A percentile compares a stretch with the other conserved stretches of the same genome.
Evolutionary conservation across 1,140 invertebrate species (phyloP).

Genomic region (Aphaenogaster ashmeadi): DNA sequence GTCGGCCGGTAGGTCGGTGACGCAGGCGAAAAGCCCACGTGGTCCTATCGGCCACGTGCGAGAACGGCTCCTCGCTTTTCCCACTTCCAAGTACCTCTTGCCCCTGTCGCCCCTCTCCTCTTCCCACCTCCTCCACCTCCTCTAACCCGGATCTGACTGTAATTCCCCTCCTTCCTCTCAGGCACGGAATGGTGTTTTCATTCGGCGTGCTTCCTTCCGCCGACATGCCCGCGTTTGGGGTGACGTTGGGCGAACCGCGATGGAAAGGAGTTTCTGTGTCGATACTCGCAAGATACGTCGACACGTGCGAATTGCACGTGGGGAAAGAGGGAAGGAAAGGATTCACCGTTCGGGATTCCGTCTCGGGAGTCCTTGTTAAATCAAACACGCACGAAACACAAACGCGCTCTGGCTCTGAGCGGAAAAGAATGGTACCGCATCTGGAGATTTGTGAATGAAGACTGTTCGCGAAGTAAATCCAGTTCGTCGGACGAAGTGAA

Average conservation of each 20-base stretch:
- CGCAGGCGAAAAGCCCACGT: conserved; percentile 80
- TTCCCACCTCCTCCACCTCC: not conserved
- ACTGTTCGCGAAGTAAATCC: not conserved
- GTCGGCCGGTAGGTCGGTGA: conserved; percentile 76
- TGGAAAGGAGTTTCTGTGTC: not conserved
- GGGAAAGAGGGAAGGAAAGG: not conserved
- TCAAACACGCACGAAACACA: not conserved
- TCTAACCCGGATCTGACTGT: not conserved
- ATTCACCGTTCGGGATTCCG: not conserved
- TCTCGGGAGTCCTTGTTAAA: not conserved
- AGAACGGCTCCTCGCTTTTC: conserved; percentile 47
- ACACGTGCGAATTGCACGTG: conserved; percentile 50
- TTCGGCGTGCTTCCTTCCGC: conserved; percentile 19
- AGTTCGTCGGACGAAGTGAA: not conserved
- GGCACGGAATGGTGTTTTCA: conserved; percentile 18
- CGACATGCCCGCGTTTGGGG: not conserved
- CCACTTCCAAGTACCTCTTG: not conserved
- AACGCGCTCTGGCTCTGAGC: not conserved
- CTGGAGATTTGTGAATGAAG: not conserved
- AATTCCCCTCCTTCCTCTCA: not conserved
- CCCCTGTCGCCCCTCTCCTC: no score
- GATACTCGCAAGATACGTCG: not conserved
- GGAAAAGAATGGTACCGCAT: not conserved
- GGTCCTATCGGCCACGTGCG: conserved; percentile 80
- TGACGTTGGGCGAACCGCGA: not conserved